Evolutionary conservation across 2,113 vertebrate species (phyloP), one percentile per base, ranked within the genome.

Genomic region (Gnathonemus echidnorhynchus): DNA sequence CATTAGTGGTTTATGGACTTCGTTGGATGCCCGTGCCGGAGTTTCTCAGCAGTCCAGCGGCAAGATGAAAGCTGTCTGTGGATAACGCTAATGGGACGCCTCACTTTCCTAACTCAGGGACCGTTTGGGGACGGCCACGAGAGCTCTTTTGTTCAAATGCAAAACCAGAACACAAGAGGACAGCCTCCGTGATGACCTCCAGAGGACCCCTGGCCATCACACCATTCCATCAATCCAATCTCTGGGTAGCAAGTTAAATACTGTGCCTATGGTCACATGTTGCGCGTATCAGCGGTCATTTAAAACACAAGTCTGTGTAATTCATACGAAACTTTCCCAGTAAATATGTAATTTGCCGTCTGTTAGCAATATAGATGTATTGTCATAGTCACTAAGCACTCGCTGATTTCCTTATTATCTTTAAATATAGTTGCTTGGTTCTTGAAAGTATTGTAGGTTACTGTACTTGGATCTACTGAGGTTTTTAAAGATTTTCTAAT

Each of bases 1-100:
- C 86, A 89, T 92, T 91, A 90, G 89, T 89, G 90, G 52, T 91
- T 90, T 91, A 92, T 88, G 31, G 89, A 88, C n/a, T 90, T 80
- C 66, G 77, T n/a, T 48, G 56, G 58, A 88, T 91, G 45, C 87
- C 58, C 70, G 19, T 46, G 9, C 42, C 13, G 45, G 45, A 56
- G 86, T 90, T 90, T 86, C 89, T 89, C 86, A 90, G 87, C 52
- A 87, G 27, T 24, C n/a, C 86, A 15, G 89, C 49, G 87, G 89
- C 13, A 53, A 91, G 90, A 92, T 91, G 70, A 90, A 89, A 92
- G 31, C 49, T 19, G 24, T 39, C 21, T 42, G 35, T 80, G 42
- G 53, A 39, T 45, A 88, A 88, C 90, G 88, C 77, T 88, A 92
- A 90, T 88, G 90, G 62, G 6, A 89, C 74, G 70, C 77, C 77